Conservation (phyloP, 1,140 invertebrate species). For the Macrobrachium nipponense region DNA sequence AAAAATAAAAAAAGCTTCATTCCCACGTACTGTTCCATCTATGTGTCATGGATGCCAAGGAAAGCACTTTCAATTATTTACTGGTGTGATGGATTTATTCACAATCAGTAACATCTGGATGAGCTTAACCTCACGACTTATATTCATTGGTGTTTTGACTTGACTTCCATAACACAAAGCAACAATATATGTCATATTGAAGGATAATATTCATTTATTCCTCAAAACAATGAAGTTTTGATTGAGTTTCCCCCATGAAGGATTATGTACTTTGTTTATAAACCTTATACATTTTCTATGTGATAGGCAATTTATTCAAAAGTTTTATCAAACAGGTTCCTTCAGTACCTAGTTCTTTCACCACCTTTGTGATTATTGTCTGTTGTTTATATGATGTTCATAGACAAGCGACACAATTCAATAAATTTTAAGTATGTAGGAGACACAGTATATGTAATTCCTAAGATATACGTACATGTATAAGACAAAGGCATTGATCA, state of each 20-base stretch:
- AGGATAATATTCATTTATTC: not conserved
- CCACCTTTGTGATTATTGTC: constrained; percentile 21
- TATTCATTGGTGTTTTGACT: not conserved
- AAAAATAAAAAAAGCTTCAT: constrained; percentile 11
- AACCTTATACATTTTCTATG: no score
- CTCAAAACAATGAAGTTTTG: no score
- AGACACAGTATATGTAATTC: no score
- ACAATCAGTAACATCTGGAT: not conserved
- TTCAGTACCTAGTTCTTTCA: constrained; percentile 33
- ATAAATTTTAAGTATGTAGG: no score
- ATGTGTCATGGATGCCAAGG: constrained; percentile 7
- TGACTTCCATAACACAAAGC: no score
- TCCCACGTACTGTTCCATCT: constrained; percentile 6
- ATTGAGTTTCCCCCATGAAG: no score
- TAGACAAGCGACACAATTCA: no score
- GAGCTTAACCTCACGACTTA: not conserved
- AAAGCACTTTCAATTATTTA: not conserved
- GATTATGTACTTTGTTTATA: no score
- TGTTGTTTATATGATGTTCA: no score
- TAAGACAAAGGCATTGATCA: not conserved
- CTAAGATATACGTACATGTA: not conserved
- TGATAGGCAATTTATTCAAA: not conserved
- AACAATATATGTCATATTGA: not conserved
- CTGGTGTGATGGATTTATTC: not conserved
- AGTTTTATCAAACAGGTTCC: not conserved